Conservation (phyloP, 2,888 invertebrate genomes). For the Chalcosyrphus nemorum region DNA sequence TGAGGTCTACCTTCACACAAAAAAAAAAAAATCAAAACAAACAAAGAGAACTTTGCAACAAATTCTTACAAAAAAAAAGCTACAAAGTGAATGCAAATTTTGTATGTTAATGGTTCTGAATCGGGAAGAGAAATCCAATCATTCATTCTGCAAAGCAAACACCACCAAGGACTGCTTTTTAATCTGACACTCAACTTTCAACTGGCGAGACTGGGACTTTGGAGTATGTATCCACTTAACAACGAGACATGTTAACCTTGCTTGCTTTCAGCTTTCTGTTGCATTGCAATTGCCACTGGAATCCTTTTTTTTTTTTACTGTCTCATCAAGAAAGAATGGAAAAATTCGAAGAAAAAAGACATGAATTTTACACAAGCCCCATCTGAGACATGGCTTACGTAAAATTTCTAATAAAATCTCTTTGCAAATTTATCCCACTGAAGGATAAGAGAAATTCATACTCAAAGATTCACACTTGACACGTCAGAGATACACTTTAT, state of each 20-base stretch:
- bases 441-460: background rate
- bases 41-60: slow-evolving; percentile 3
- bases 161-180: slow-evolving; percentile 38
- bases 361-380: slow-evolving; percentile 8
- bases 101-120: slow-evolving; percentile 34
- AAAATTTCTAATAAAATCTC: background rate
- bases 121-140: slow-evolving; percentile 15
- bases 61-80: background rate
- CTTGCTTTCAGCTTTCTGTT: slow-evolving; percentile 51
- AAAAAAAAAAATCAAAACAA: background rate
- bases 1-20: slow-evolving; percentile 37
- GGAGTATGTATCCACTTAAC: background rate
- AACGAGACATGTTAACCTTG: slow-evolving; percentile 67
- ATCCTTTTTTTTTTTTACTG: background rate
- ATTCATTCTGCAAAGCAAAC: slow-evolving; percentile 11
- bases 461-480: background rate
- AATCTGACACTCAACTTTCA: slow-evolving; percentile 40
- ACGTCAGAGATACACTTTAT: slow-evolving; percentile 6
- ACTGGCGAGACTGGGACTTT: background rate
- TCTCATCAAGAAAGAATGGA: background rate
- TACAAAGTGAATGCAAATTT: slow-evolving; percentile 31
- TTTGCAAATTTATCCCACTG: background rate
- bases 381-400: slow-evolving; percentile 20
- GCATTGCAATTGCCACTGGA: background rate
- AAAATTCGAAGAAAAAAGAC: background rate